Evolutionary conservation across 2,113 vertebrate genomes (phyloP), one percentile per base, ranked within the genome.

Genomic region (Ceuthmochares aereus): DNA sequence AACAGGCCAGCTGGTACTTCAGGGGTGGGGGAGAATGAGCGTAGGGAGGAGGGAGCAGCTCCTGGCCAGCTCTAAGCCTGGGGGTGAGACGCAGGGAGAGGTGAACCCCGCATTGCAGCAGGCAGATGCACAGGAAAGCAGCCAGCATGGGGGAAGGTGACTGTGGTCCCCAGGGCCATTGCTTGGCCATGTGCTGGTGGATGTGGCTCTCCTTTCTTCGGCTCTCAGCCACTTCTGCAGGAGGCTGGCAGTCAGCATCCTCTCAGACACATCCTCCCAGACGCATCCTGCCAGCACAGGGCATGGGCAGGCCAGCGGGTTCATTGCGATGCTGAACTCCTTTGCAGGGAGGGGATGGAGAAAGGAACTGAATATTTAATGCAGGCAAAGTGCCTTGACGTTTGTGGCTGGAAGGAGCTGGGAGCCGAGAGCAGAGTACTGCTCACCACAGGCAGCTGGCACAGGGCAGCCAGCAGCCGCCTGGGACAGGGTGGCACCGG

Each of bases 281-380:
- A 10, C 3, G 0, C 66, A 37, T 22, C 54, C 78, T 14, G 0
- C 32, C 12, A 4, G 51, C 1, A 0, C 80, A 29, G 93, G 92
- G 92, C 87, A 89, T 0, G 2, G 81, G 45, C 72, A 86, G 91
- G 86, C 67, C 93, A 34, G 62, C 0, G 0, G 34, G 81, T 89
- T 96, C 94, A 90, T 80, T 93, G 90, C 12, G 0, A 85, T 93
- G 85, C 92, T 76, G 72, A 92, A 40, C 92, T 87, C 90, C 55
- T 88, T 40, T 10, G 0, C 82, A 51, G 55, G 75, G 75, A 85
- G 63, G 34, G 72, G 51, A 83, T 37, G 88, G 60, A 88, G 88
- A 94, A 91, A 26, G 6, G 72, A 94, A 74, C 79, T 86, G 94
- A 92, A 92, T 94, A 85, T 96, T 96, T 96, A 95, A 96, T 96